These are phyloP conservation scores for Corythornis cristatus DNA, from an alignment of 2,113 vertebrate species.

Conservation along the genomic window DNA sequence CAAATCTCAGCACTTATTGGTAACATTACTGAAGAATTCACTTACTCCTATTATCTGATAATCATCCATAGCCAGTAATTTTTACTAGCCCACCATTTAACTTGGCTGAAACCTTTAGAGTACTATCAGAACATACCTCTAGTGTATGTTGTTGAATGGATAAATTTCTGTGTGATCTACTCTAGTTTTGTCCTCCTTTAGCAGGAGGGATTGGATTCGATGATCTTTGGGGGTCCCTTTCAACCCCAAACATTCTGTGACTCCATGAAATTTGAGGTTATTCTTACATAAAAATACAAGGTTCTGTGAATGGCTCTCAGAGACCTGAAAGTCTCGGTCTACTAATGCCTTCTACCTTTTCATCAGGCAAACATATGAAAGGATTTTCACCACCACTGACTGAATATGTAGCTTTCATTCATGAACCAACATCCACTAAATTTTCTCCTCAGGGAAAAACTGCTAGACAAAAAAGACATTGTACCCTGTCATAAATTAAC, in stretches of 20 bases:
- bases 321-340: background rate
- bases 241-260: too few species aligned
- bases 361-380: background rate
- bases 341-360: background rate
- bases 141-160: too few species aligned
- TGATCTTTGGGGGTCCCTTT: too few species aligned
- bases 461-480: background rate
- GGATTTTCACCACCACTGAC: background rate
- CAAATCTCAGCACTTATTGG: background rate
- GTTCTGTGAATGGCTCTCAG: background rate
- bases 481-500: background rate
- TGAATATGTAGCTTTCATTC: background rate
- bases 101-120: background rate
- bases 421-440: background rate
- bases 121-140: rapidly evolving
- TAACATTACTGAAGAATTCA: background rate
- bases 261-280: background rate
- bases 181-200: too few species aligned
- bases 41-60: background rate
- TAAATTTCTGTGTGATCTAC: too few species aligned
- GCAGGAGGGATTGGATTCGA: too few species aligned
- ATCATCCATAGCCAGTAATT: background rate
- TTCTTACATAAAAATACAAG: background rate
- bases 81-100: background rate
- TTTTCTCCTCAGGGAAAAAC: background rate